Percentiles rank a stretch among this genome's conserved stretches.
Evolutionary conservation across 2,797 vertebrate genomes (phyloP).

Genomic region (Psittacula echo): DNA sequence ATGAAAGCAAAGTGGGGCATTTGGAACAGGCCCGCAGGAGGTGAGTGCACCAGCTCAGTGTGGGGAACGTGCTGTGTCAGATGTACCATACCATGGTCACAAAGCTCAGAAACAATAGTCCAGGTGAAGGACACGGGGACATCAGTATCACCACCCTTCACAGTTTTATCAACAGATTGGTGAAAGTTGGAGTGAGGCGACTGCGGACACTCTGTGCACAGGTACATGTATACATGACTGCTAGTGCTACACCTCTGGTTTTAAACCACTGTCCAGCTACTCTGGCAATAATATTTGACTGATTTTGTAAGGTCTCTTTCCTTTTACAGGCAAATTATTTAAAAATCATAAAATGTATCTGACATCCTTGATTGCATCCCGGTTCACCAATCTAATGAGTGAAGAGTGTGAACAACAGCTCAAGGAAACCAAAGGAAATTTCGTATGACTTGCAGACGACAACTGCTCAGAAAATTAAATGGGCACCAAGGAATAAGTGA

Average conservation of each 20-base stretch:
- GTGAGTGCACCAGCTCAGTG: not conserved
- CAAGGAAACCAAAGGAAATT: not conserved
- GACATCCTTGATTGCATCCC: not conserved
- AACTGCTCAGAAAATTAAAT: not conserved
- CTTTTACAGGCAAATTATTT: not conserved
- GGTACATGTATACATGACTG: not conserved
- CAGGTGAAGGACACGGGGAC: not conserved
- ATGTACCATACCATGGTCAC: not conserved
- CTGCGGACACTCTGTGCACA: not conserved
- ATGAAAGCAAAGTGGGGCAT: not conserved
- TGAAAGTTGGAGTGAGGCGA: not conserved
- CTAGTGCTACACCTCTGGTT: not conserved
- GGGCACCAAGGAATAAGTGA: constrained; percentile 22
- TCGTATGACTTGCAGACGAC: not conserved
- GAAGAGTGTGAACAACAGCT: not conserved
- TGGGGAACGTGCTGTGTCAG: not conserved
- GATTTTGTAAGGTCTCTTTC: not conserved
- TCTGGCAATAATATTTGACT: not conserved
- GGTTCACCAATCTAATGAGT: not conserved
- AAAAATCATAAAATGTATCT: not conserved
- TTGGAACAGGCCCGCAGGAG: not conserved
- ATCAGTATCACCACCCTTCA: not conserved
- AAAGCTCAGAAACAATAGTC: not conserved
- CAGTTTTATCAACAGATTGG: not conserved
- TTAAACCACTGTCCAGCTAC: not conserved